phyloP scores from a whole-genome alignment of 2,113 vertebrate genomes.

The Prinia subflava region DNA sequence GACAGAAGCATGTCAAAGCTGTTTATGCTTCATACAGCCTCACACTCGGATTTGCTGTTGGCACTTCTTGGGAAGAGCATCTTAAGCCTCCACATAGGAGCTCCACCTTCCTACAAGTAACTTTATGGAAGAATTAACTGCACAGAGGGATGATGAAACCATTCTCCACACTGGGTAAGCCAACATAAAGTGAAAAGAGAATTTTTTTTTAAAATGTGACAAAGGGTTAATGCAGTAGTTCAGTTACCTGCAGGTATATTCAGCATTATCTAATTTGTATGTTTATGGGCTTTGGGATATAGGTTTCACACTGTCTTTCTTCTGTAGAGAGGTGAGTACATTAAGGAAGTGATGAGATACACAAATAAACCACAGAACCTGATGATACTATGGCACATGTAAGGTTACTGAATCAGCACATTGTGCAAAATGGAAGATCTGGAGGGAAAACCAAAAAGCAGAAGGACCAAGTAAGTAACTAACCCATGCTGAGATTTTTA shows the following conservation, averaged over 20 bases:
- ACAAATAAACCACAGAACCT: not conserved
- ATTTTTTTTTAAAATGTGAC: rapidly evolving
- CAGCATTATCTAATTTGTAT: not conserved
- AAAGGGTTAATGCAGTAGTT: not conserved
- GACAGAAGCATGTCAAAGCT: slow-evolving; percentile 36
- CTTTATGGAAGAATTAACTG: not conserved
- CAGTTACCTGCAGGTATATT: not conserved
- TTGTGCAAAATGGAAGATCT: not conserved
- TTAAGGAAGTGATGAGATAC: not conserved
- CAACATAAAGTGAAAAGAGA: not conserved
- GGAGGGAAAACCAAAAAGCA: not conserved
- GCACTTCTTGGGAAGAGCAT: not conserved
- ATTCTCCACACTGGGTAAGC: not conserved
- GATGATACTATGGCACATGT: not conserved
- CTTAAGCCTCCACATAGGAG: not conserved
- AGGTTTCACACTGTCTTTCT: not conserved
- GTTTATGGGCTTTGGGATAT: not conserved
- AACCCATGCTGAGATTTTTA: not conserved
- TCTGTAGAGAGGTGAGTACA: not conserved
- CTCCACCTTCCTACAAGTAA: not conserved
- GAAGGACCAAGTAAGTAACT: not conserved
- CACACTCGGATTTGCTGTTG: not conserved
- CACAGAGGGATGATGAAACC: not conserved
- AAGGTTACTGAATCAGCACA: not conserved
- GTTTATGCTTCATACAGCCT: not conserved